Evolutionary conservation across 2,888 invertebrate genomes (phyloP).

Genomic region (Zhengitettix transpicula): DNA sequence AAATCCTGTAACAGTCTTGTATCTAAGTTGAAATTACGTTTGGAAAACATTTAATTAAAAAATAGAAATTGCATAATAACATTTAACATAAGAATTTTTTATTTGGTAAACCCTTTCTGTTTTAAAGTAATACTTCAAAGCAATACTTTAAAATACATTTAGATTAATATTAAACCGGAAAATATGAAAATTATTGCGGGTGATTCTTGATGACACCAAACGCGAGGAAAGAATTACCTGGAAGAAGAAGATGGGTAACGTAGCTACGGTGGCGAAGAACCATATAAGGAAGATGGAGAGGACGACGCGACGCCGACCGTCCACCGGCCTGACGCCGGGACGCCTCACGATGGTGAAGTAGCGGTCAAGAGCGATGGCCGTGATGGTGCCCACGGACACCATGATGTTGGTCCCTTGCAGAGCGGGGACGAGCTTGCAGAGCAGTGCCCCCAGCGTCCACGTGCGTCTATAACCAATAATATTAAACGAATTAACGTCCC

Average conservation of each 20-base stretch:
- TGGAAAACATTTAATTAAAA: too few relatives aligned
- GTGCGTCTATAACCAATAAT: constrained; percentile 18
- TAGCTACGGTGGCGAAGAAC: constrained; percentile 17
- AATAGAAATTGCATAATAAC: too few relatives aligned
- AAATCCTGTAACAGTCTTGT: too few relatives aligned
- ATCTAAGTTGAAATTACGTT: too few relatives aligned
- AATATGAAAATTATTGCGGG: neutral
- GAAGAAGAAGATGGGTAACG: constrained; percentile 18
- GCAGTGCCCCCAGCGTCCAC: constrained; percentile 36
- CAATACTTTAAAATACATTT: neutral
- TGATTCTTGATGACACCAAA: neutral
- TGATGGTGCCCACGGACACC: constrained; percentile 40
- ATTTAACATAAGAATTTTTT: too few relatives aligned
- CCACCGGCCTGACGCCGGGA: constrained; percentile 11
- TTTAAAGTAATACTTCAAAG: neutral
- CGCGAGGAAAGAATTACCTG: constrained; percentile 15
- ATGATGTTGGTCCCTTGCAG: constrained; percentile 38
- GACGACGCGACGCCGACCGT: constrained; percentile 16
- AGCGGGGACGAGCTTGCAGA: constrained; percentile 40
- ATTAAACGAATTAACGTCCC: too few relatives aligned
- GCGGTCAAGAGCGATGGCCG: constrained; percentile 32
- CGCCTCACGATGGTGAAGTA: constrained; percentile 27
- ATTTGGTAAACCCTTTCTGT: too few relatives aligned
- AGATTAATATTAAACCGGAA: too few relatives aligned
- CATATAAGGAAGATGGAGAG: constrained; percentile 19